Percentiles rank a stretch among this genome's conserved stretches.
Evolutionary conservation across 2,797 vertebrate species (phyloP).

Genomic region (Carduelis carduelis): DNA sequence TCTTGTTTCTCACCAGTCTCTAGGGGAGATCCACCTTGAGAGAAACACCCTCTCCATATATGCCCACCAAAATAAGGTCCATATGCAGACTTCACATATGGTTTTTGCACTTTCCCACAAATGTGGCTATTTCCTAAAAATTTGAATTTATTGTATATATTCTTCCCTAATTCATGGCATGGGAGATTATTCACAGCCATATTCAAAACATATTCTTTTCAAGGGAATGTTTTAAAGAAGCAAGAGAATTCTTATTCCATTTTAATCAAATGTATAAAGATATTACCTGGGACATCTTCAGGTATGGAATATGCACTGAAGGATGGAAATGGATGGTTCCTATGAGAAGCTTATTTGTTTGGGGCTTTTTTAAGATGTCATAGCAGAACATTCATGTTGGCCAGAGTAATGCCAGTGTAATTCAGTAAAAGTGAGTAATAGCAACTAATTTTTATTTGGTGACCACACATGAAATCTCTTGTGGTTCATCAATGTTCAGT

Average conservation of each 20-base stretch:
- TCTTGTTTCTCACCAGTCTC: neutral
- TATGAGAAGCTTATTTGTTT: neutral
- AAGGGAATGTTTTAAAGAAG: neutral
- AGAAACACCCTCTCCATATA: neutral
- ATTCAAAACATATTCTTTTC: neutral
- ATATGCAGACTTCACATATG: neutral
- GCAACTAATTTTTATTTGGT: neutral
- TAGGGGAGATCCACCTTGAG: neutral
- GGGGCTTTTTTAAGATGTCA: rapidly evolving
- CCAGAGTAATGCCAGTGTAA: neutral
- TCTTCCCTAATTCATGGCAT: neutral
- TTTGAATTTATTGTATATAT: neutral
- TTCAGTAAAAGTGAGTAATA: neutral
- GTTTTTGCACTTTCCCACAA: neutral
- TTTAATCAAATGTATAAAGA: neutral
- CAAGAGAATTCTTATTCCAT: neutral
- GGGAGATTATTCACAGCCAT: neutral
- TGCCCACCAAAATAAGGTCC: neutral
- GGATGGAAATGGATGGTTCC: neutral
- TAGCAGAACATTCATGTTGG: neutral
- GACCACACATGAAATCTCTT: neutral
- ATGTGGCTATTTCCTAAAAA: neutral
- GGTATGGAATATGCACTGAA: rapidly evolving
- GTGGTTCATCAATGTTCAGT: neutral
- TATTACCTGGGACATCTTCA: neutral